Percentiles rank a stretch among this genome's conserved stretches.
Evolutionary conservation across 2,113 vertebrate species (phyloP).

Genomic region (Ophiodon elongatus): DNA sequence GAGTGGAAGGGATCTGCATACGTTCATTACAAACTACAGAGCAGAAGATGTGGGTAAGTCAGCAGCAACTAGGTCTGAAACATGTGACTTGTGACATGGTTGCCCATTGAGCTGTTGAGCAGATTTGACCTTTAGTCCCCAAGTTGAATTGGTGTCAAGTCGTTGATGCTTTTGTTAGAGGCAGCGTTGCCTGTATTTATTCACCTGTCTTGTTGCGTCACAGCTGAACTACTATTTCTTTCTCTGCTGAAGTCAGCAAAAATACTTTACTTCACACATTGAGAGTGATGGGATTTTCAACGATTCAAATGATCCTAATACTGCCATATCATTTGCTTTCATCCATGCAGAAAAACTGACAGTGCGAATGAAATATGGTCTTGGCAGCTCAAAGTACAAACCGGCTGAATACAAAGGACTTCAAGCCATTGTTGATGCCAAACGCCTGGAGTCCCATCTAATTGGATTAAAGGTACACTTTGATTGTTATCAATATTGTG

Average conservation of each 20-base stretch:
- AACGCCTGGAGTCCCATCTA: conserved; percentile 83
- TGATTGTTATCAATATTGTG: conserved; percentile 29
- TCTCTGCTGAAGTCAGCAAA: conserved; percentile 63
- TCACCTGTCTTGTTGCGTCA: conserved; percentile 64
- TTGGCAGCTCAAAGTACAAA: conserved; percentile 85
- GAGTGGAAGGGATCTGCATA: conserved; percentile 73
- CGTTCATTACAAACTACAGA: conserved; percentile 69
- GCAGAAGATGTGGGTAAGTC: conserved; percentile 82
- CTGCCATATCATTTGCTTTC: conserved; percentile 66
- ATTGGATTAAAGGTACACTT: conserved; percentile 89
- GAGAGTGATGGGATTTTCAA: conserved; percentile 53
- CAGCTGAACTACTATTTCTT: conserved; percentile 56
- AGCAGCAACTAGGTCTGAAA: conserved; percentile 26
- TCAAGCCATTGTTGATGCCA: conserved; percentile 84
- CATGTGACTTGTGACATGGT: conserved; percentile 34
- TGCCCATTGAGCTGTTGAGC: conserved; percentile 48
- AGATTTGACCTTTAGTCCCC: conserved; percentile 56
- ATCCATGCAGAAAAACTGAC: conserved; percentile 83
- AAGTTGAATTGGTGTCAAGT: conserved; percentile 48
- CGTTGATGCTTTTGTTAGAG: conserved; percentile 61
- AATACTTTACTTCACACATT: conserved; percentile 54
- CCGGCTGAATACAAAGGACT: conserved; percentile 88
- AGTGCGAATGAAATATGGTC: conserved; percentile 81
- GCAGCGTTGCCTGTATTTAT: conserved; percentile 61
- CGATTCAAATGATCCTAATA: conserved; percentile 56